Evolutionary conservation across 2,113 vertebrate species (phyloP).

Genomic region (Pachyramphus minor): DNA sequence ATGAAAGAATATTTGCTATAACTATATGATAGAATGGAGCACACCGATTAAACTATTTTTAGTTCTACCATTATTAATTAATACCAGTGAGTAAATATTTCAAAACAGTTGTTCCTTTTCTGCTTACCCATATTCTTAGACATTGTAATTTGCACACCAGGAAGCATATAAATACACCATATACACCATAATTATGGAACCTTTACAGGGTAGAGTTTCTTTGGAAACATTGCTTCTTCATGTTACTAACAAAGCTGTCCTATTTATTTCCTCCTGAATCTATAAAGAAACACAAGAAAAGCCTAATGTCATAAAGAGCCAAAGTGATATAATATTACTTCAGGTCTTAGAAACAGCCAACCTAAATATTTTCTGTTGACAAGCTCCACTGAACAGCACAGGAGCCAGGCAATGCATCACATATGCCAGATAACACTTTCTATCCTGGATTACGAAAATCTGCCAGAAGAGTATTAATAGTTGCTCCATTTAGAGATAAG

Average conservation of each 20-base stretch:
- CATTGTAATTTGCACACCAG: background rate
- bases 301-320: background rate
- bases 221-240: background rate
- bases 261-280: background rate
- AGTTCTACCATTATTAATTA: background rate
- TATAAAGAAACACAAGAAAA: background rate
- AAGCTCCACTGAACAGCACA: background rate
- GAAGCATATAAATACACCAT: background rate
- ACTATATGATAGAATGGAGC: background rate
- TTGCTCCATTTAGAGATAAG: background rate
- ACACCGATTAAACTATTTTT: background rate
- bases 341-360: slow-evolving; percentile 29
- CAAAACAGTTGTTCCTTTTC: background rate
- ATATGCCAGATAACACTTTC: background rate
- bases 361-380: slow-evolving; percentile 50
- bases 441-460: background rate
- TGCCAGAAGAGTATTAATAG: background rate
- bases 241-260: background rate
- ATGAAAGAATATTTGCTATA: background rate
- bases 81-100: background rate
- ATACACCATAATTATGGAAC: background rate
- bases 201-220: background rate
- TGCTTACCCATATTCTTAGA: background rate
- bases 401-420: background rate
- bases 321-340: background rate